These are phyloP conservation scores for Lampropteryx suffumata DNA, from an alignment of 2,888 invertebrate genomes.

Conservation along the genomic window DNA sequence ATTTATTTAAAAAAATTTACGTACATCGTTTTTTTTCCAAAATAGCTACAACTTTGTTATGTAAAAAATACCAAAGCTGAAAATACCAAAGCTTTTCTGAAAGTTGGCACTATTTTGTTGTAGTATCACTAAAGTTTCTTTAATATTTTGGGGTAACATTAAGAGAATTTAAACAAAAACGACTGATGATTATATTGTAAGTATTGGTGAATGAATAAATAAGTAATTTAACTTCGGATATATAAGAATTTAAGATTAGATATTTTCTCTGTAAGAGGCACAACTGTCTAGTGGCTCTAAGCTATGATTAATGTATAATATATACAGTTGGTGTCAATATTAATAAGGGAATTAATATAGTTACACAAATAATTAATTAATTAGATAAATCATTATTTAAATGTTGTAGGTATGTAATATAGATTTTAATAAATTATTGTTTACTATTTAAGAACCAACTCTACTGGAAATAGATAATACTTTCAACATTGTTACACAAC, in stretches of 20 bases:
- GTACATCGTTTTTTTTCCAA: too few relatives aligned
- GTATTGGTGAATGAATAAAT: conserved; percentile 13
- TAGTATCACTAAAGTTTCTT: neutral
- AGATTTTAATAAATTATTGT: conserved; percentile 12
- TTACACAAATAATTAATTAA: conserved; percentile 6
- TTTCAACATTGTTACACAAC: conserved; percentile 8
- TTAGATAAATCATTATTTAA: neutral
- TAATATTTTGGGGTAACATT: conserved; percentile 15
- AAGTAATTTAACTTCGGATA: conserved; percentile 10
- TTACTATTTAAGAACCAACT: neutral
- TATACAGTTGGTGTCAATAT: conserved; percentile 16
- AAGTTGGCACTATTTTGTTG: conserved; percentile 10
- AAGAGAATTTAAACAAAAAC: conserved; percentile 28
- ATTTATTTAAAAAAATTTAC: too few relatives aligned
- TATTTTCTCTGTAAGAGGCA: conserved; percentile 36
- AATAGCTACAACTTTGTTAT: too few relatives aligned
- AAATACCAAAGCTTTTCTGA: conserved; percentile 13
- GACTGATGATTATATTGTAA: conserved; percentile 35
- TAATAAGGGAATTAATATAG: conserved; percentile 7
- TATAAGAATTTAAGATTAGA: conserved; percentile 10
- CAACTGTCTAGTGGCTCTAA: conserved; percentile 32
- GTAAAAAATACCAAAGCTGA: too few relatives aligned
- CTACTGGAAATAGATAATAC: conserved; percentile 2
- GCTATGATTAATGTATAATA: conserved; percentile 21
- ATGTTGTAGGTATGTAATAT: neutral